These are phyloP conservation scores for Epinotia demarniana DNA, from an alignment of 2,888 invertebrate genomes.

Conservation along the genomic window DNA sequence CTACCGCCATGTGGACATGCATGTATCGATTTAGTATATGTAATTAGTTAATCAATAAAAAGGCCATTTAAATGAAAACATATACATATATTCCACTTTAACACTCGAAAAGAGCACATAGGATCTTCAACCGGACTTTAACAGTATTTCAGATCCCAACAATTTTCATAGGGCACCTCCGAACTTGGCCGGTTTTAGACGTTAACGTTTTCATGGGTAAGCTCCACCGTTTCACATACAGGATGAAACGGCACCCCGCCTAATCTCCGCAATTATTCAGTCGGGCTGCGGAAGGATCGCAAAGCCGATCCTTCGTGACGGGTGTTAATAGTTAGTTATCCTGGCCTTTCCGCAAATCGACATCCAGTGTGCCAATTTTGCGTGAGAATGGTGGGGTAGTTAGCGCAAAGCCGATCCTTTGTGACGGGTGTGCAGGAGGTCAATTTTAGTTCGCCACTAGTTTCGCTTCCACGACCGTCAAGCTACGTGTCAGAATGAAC, in stretches of 20 bases:
- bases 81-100: too few species aligned
- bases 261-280: constrained; percentile 33
- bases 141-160: too few species aligned
- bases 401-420: constrained; percentile 18
- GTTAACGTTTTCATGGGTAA: neutral
- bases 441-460: neutral
- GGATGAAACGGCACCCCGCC: constrained; percentile 1
- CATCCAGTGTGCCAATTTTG: too few species aligned
- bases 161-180: neutral
- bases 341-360: too few species aligned
- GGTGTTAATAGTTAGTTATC: too few species aligned
- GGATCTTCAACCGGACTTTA: too few species aligned
- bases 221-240: constrained; percentile 21
- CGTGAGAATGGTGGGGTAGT: too few species aligned
- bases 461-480: neutral
- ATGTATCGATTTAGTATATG: too few species aligned
- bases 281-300: constrained; percentile 20
- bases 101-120: too few species aligned
- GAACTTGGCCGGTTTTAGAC: neutral
- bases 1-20: too few species aligned
- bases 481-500: neutral
- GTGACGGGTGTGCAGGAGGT: constrained; percentile 15
- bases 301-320: constrained; percentile 20
- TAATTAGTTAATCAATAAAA: too few species aligned
- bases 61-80: too few species aligned